A percentile compares a stretch with the other conserved stretches of the same genome.
phyloP scores from a whole-genome alignment of 2,888 invertebrate species.

The Nephrocerus scutellatus region DNA sequence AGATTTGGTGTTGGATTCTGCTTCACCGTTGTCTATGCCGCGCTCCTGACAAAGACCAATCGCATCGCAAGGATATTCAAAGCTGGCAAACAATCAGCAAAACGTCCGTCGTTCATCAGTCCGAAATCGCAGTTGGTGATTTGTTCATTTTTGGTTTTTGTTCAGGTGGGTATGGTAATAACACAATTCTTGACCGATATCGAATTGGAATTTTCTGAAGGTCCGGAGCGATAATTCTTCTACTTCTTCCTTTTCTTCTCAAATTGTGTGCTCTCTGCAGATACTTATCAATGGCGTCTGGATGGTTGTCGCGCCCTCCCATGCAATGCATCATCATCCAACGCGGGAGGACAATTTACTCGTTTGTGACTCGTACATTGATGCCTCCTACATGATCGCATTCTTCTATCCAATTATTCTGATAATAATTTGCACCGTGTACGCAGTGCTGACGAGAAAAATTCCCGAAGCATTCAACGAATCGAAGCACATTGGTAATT shows the following conservation, averaged over 20 bases:
- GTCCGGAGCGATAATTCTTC: no score
- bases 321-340: conserved; percentile 84
- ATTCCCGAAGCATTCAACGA: conserved; percentile 99
- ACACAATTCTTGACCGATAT: not conserved
- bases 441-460: conserved; percentile 91
- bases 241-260: no score
- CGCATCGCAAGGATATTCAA: conserved; percentile 94
- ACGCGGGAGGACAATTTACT: conserved; percentile 87
- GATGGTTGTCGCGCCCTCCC: conserved; percentile 86
- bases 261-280: conserved; percentile 44
- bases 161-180: conserved; percentile 61
- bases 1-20: conserved; percentile 90
- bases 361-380: conserved; percentile 86
- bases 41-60: conserved; percentile 94
- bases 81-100: conserved; percentile 92
- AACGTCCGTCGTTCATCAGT: conserved; percentile 88
- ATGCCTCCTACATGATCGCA: conserved; percentile 89
- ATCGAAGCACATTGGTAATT: conserved; percentile 89
- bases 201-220: no score
- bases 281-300: conserved; percentile 84
- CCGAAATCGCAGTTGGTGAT: conserved; percentile 85
- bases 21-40: conserved; percentile 95
- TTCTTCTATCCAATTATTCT: conserved; percentile 89
- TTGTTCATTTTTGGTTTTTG: conserved; percentile 75
- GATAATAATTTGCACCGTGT: conserved; percentile 88